phyloP scores from a whole-genome alignment of 2,888 invertebrate species.

The Cetonia aurata region DNA sequence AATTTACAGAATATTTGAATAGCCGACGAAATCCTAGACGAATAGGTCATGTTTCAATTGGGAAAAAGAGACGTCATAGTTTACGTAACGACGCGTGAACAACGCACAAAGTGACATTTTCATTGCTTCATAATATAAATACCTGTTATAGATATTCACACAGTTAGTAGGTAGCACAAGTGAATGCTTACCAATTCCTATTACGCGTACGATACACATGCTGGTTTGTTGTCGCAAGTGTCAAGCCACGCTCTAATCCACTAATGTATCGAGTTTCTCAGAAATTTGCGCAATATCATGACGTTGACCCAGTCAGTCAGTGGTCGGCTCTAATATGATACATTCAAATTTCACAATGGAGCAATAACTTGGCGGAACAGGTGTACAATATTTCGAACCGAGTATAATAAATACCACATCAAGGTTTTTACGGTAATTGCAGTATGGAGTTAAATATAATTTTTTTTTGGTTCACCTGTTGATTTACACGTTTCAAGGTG shows the following conservation, averaged over 20 bases:
- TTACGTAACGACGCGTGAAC: slow-evolving; percentile 22
- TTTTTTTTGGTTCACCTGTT: slow-evolving; percentile 6
- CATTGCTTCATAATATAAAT: neutral
- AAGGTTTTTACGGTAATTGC: slow-evolving; percentile 23
- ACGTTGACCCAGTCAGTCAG: neutral
- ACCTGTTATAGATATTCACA: no score
- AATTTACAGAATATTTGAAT: slow-evolving; percentile 1
- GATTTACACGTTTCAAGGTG: slow-evolving; percentile 37
- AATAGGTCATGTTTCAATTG: neutral
- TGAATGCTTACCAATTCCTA: no score
- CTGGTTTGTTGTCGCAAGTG: neutral
- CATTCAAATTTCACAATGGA: slow-evolving; percentile 1
- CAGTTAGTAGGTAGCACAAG: no score
- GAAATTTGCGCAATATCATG: slow-evolving; percentile 21
- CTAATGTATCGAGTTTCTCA: slow-evolving; percentile 15
- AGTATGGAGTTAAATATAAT: neutral
- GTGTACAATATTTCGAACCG: slow-evolving; percentile 11
- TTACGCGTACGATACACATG: no score
- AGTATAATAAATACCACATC: slow-evolving; percentile 33
- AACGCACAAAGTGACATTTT: neutral
- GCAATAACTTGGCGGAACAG: slow-evolving; percentile 7
- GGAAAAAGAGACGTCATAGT: slow-evolving; percentile 16
- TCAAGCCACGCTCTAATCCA: neutral
- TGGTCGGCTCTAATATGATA: slow-evolving; percentile 4
- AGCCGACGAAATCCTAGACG: slow-evolving; percentile 17